Evolutionary conservation across 1,140 invertebrate species (phyloP), one percentile per base, ranked within the genome.

Genomic region (Eumaeus atala): DNA sequence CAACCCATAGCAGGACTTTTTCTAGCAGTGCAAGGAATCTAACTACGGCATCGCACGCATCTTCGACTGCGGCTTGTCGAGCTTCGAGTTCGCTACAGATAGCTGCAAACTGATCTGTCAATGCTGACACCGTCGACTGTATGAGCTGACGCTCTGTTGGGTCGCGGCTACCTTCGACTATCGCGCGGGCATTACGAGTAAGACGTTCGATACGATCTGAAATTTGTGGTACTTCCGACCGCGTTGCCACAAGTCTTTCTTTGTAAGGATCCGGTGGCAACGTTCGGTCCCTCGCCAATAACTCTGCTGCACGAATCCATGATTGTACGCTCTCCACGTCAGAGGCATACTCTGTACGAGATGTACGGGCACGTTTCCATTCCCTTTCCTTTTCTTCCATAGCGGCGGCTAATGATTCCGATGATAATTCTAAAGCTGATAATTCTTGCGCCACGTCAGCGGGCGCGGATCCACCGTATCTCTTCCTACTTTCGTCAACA

Each of bases 341-440:
- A 12, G 89, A 85, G 8, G 92, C 75, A 77, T 95, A 97, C 55
- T 97, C 95, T 16, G 91, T 91, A 14, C 95, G 90, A 50, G 93
- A 90, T 12, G 95, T 95, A 64, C 91, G 91, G 7, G 95, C 95
- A 48, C 94, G 91, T 74, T 96, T 96, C 77, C 94, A 93, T 77
- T 96, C 95, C 68, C 93, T 90, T 62, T 94, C 91, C 76, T 96
- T 96, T 67, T 95, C 94, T 65, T 96, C 95, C 93, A 96, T 94
- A 8, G 90, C 90, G 58, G 92, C 91, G 35, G 90, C 88, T 12
- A 95, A 89, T 50, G 92, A 90, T 78, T 97, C 96, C 21, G 93
- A 90, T n/a, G 93, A 88, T 42, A 97, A 84, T 84, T 95, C 94
- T 59, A 95, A 88, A 52, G 91, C 89, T 1, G 93, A 94, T 57